Percentiles rank a stretch among this genome's conserved stretches.
Conservation (phyloP, 2,797 vertebrate genomes). For the Novumbra hubbsi region DNA sequence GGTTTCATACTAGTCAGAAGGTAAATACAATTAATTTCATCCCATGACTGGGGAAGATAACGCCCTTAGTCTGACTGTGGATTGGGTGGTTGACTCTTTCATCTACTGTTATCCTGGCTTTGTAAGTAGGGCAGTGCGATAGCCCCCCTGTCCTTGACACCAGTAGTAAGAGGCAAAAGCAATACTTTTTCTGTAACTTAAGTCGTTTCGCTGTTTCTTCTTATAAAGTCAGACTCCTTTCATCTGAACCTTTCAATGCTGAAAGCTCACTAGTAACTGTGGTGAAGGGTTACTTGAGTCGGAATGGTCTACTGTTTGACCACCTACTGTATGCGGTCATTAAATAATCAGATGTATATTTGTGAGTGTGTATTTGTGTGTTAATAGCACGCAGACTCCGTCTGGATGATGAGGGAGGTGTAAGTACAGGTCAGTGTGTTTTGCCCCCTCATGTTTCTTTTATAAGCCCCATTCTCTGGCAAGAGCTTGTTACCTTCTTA, state of each 20-base stretch:
- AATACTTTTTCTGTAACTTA: not conserved
- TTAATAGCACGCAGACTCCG: not conserved
- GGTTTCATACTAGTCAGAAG: slow-evolving; percentile 5
- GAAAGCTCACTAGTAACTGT: not conserved
- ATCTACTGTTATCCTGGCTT: not conserved
- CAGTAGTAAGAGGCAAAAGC: not conserved
- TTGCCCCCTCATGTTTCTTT: slow-evolving; percentile 2
- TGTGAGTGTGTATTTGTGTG: not conserved
- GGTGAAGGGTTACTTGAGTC: not conserved
- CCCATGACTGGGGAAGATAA: not conserved
- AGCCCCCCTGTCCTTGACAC: not conserved
- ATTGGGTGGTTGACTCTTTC: not conserved
- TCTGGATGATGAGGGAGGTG: not conserved
- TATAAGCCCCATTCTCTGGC: not conserved
- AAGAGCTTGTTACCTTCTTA: slow-evolving; percentile 1
- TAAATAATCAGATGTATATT: not conserved
- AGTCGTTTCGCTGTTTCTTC: not conserved
- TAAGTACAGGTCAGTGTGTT: not conserved
- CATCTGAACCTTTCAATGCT: not conserved
- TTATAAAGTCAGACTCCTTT: not conserved
- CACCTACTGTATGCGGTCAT: not conserved
- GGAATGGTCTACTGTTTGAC: not conserved
- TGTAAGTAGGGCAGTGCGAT: not conserved
- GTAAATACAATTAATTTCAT: not conserved
- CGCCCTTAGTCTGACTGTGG: not conserved